A percentile compares a stretch with the other conserved stretches of the same genome.
These are phyloP conservation scores for Cladorhizidae sp. DNA, from an alignment of 37 sponge, comb jelly and placozoan species.

Conservation along the genomic window DNA sequence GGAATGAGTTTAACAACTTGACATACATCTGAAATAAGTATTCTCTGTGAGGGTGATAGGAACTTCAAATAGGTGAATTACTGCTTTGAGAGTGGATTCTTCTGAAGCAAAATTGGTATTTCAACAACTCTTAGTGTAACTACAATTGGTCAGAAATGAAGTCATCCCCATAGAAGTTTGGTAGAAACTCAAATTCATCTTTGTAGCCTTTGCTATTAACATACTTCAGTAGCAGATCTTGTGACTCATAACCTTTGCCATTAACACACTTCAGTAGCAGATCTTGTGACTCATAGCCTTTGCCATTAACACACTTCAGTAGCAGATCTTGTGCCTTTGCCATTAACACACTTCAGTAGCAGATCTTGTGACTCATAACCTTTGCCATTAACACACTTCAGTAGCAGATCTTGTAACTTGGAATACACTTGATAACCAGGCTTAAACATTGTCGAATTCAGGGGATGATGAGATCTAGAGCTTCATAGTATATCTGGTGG, in stretches of 20 bases:
- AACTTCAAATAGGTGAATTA: not conserved
- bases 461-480: conserved; percentile 53
- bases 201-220: conserved; percentile 11
- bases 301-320: no score
- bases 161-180: conserved; percentile 37
- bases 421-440: conserved; percentile 50
- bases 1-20: conserved; percentile 26
- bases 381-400: no score
- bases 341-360: no score
- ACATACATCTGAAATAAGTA: conserved; percentile 15
- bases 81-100: not conserved
- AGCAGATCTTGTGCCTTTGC: no score
- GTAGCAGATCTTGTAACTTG: conserved; percentile 43
- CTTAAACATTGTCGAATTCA: no score
- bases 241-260: no score
- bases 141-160: conserved; percentile 13
- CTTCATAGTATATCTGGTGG: conserved; percentile 48
- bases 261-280: no score
- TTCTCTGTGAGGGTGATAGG: not conserved
- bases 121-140: conserved; percentile 20
- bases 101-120: not conserved
- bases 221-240: no score
- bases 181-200: conserved; percentile 38
- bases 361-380: no score
- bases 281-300: no score